Percentiles rank a stretch among this genome's conserved stretches.
These are phyloP conservation scores for Rhagologus leucostigma DNA, from an alignment of 2,113 vertebrate genomes.

Conservation along the genomic window DNA sequence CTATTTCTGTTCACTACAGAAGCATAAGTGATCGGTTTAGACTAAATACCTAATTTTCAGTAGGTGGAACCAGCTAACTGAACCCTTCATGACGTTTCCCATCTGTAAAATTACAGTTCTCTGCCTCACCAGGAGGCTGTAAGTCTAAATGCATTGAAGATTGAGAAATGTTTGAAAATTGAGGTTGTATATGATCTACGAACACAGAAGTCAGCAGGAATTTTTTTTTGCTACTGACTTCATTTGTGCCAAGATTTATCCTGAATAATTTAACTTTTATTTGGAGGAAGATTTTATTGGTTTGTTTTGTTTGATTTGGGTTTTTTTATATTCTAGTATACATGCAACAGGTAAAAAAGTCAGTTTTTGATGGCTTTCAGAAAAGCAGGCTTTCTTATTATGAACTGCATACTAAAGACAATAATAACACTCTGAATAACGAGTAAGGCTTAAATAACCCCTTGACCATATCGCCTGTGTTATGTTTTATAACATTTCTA, in stretches of 20 bases:
- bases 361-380: not conserved
- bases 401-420: not conserved
- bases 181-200: not conserved
- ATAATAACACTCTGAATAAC: not conserved
- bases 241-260: not conserved
- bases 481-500: constrained; percentile 33
- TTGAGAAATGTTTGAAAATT: not conserved
- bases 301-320: not conserved
- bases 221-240: constrained; percentile 7
- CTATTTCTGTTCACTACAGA: not conserved
- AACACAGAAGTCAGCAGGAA: not conserved
- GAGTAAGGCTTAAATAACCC: constrained; percentile 11
- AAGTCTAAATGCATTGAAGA: not conserved
- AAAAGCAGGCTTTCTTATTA: not conserved
- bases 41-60: not conserved
- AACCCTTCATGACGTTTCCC: not conserved
- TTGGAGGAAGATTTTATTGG: not conserved
- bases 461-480: not conserved
- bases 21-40: not conserved
- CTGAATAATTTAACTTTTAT: not conserved
- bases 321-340: not conserved
- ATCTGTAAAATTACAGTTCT: not conserved
- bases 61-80: not conserved
- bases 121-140: not conserved
- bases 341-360: not conserved